Base-by-base conservation (phyloP, 2,888 invertebrate genomes). In the Geophilus truncorum region DNA sequence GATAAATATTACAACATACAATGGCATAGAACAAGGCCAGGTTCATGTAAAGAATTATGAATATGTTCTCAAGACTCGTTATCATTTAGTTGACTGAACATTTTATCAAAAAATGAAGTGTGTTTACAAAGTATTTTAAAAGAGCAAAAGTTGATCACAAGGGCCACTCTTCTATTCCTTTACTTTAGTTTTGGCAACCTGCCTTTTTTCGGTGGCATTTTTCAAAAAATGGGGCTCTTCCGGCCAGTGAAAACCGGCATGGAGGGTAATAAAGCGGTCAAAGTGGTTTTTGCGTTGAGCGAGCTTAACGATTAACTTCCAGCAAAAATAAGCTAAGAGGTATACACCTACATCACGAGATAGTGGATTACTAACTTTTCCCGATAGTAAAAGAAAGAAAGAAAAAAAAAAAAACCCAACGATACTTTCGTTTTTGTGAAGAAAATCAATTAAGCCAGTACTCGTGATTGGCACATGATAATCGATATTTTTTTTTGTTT, bases 391-490 rank as follows among this genome's bases (percentile, higher is more conserved):
- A 9, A 32, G 32, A 32, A 32, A 9, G 32, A 32, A 32, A 6
- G 32, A 32, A 9, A 32, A 32, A 9, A 9, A 32, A 32, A 32
- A 51, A 51, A 51, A 18, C 6, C 18, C 51, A 18, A 51, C 9
- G 32, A 32, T 51, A 51, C 7, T 18, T 51, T 51, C 7, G 15
- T 51, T 18, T n/a, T 51, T 18, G 6, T 21, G 18, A 3, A 15
- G 51, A 70, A 28, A 70, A 28, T 70, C 70, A 70, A 70, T 70
- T 70, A 70, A 70, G 25, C 9, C 70, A 70, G 70, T 25, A 51
- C 7, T 28, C 7, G 12, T 12, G 70, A 70, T 70, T 70, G 70
- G 28, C 70, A 70, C 10, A 1, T 70, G 25, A n/a, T 7, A 70
- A 70, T 70, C 70, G 70, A 23, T 70, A 28, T 70, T 70, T 23